Evolutionary conservation across 2,888 invertebrate genomes (phyloP).

Genomic region (Oxytorus armatus): DNA sequence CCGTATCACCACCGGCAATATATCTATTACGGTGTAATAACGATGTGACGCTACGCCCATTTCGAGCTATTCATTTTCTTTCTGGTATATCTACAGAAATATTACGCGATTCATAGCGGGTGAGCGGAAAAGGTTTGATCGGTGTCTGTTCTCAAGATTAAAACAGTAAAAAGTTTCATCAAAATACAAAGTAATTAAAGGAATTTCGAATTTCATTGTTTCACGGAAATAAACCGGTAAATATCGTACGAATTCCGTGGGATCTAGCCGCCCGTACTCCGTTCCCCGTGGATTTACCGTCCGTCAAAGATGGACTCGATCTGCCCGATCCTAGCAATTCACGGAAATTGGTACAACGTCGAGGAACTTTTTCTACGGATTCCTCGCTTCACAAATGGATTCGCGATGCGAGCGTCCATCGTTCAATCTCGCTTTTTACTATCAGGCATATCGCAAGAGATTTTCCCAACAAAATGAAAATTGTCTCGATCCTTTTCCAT

Average conservation of each 20-base stretch:
- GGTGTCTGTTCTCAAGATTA: constrained; percentile 58
- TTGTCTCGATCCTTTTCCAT: not conserved
- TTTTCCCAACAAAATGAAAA: constrained; percentile 14
- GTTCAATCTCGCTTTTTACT: not conserved
- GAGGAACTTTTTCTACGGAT: constrained; percentile 2
- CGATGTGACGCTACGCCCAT: constrained; percentile 29
- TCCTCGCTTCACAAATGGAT: constrained; percentile 42
- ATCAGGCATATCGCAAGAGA: too few relatives aligned
- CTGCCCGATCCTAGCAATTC: constrained; percentile 44
- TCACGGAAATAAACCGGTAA: not conserved
- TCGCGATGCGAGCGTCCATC: too few relatives aligned
- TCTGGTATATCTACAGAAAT: constrained; percentile 30
- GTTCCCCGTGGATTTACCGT: not conserved
- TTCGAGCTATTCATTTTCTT: constrained; percentile 46
- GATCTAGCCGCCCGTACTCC: not conserved
- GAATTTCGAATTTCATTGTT: too few relatives aligned
- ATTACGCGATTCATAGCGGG: constrained; percentile 50
- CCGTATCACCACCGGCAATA: constrained; percentile 6
- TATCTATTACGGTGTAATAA: constrained; percentile 25
- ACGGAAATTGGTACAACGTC: not conserved
- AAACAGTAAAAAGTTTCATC: constrained; percentile 63
- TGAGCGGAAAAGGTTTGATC: constrained; percentile 37
- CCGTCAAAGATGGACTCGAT: constrained; percentile 54
- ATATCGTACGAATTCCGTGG: not conserved
- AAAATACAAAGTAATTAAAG: constrained; percentile 31